Evolutionary conservation across 35 echinoderm and acorn worm genomes (phyloP), one percentile per base, ranked within the genome.

Genomic region (Apostichopus parvimensis): DNA sequence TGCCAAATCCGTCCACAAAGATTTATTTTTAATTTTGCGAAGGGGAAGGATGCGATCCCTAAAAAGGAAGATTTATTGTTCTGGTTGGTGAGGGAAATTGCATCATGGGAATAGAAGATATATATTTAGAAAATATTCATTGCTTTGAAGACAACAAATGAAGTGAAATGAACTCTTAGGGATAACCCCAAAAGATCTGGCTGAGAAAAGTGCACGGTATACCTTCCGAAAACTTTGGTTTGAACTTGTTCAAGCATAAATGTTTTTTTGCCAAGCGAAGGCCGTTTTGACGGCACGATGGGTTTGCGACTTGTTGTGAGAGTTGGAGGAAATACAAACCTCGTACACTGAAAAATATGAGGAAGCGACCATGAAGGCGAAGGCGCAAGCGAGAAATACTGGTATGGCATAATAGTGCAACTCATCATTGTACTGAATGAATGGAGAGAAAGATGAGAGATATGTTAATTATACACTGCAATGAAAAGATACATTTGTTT

Each of bases 391-490:
- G 18, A 96, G 77, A 78, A 96, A 96, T 58, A 99, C 75, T 25
- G 97, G 95, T 54, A 99, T 93, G 66, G 97, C 97, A 92, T 95
- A 99, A 85, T 96, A 99, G 68, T 91, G 87, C 77, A 94, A 72
- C 54, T 90, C 80, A 22, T 91, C 79, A 64, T 91, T 45, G 79
- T 57, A 81, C 94, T 95, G 57, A 18, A 75, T 75, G 71, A 75
- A 22, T 75, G 79, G 17, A 84, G 6, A 10, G 20, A 55, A 59
- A 5, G n/a, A 56, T 72, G 79, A 88, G 45, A 28, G 65, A 85
- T 55, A 45, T 45, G 34, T 45, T 45, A 45, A 45, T 45, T 45
- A 45, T 45, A 45, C 34, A 45, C 34, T 45, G 34, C 34, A 61
- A 61, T 61, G 58, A 61, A 61, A 61, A 61, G 58, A 9, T 61